Conservation (phyloP, 2,888 invertebrate genomes). For the Pyrgus malvae region DNA sequence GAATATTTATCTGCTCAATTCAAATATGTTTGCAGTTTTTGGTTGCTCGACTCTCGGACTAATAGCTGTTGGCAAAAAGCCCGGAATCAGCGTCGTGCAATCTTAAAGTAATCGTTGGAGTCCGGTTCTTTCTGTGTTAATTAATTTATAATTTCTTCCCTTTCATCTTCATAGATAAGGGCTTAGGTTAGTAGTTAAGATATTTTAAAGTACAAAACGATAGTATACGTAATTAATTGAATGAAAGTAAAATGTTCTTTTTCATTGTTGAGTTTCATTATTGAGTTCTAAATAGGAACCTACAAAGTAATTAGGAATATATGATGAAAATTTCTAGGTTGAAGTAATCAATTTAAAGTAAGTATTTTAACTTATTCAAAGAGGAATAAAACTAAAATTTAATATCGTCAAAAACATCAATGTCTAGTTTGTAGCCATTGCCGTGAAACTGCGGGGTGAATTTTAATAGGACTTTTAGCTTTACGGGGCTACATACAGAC, state of each 20-base stretch:
- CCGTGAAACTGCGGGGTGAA: background rate
- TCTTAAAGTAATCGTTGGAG: conserved; percentile 66
- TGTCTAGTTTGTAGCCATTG: conserved; percentile 1
- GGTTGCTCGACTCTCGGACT: no score
- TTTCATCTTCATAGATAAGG: conserved; percentile 48
- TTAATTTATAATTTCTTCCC: conserved; percentile 71
- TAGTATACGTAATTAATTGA: no score
- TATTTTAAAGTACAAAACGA: conserved; percentile 44
- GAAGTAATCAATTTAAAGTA: no score
- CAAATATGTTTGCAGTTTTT: no score
- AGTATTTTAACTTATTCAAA: background rate
- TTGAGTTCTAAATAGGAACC: no score
- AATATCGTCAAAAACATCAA: background rate
- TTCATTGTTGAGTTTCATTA: no score
- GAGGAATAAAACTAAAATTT: background rate
- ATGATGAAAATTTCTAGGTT: no score
- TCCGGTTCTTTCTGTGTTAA: conserved; percentile 61
- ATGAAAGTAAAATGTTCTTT: no score
- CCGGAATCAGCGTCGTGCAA: conserved; percentile 58
- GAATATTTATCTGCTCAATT: no score
- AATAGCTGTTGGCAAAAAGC: conserved; percentile 61
- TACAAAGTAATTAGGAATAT: no score
- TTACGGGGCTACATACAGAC: conserved; percentile 1
- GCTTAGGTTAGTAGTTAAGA: conserved; percentile 37
- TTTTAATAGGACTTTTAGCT: conserved; percentile 8